These are phyloP conservation scores for Synanthedon tipuliformis DNA, from an alignment of 2,888 invertebrate species.

Conservation along the genomic window DNA sequence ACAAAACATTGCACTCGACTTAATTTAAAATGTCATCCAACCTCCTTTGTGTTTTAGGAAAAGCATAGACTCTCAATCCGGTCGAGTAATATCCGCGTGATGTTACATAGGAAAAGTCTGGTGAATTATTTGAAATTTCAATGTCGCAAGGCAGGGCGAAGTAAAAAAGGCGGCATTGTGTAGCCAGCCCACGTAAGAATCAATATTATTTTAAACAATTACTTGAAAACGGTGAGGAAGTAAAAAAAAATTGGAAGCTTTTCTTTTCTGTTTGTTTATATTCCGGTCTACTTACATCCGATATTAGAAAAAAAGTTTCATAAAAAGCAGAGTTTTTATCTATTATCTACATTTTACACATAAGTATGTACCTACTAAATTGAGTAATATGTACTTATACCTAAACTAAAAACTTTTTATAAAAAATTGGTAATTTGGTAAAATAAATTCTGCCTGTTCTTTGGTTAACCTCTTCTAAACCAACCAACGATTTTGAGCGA, in stretches of 20 bases:
- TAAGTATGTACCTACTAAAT: too few species aligned
- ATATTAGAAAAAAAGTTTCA: background rate
- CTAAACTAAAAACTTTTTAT: too few species aligned
- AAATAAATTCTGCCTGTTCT: too few species aligned
- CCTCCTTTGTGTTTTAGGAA: slow-evolving; percentile 16
- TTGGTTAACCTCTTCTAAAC: too few species aligned
- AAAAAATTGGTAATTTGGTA: too few species aligned
- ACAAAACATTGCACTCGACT: slow-evolving; percentile 45
- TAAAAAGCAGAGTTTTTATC: background rate
- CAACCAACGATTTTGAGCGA: too few species aligned
- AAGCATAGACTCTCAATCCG: slow-evolving; percentile 16
- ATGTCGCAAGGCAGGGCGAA: slow-evolving; percentile 31
- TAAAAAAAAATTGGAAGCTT: slow-evolving; percentile 8
- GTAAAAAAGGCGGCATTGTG: slow-evolving; percentile 18
- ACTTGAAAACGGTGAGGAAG: slow-evolving; percentile 2
- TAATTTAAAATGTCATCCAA: slow-evolving; percentile 23
- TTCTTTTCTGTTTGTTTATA: background rate
- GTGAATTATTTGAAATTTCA: slow-evolving; percentile 18
- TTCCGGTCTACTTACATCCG: background rate
- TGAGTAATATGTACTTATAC: too few species aligned
- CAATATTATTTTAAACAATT: slow-evolving; percentile 9
- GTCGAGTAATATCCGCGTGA: slow-evolving; percentile 21
- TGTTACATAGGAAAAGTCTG: slow-evolving; percentile 14
- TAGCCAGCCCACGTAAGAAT: slow-evolving; percentile 7
- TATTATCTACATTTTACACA: too few species aligned